Conservation (phyloP, 2,888 invertebrate species). For the Thymelicus acteon region DNA sequence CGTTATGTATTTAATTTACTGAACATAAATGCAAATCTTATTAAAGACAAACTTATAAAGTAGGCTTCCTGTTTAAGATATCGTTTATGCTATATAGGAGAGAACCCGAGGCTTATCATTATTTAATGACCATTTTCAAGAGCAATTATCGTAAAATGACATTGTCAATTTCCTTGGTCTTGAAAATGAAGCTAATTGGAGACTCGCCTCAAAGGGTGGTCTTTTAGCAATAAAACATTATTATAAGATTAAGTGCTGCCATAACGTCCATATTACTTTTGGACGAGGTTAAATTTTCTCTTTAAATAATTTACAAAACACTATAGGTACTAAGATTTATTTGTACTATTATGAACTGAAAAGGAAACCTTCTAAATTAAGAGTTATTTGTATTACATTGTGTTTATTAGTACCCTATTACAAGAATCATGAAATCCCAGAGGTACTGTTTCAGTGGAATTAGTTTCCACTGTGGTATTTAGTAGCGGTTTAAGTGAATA, state of each 20-base stretch:
- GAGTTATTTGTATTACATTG: too few species aligned
- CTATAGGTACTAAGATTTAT: too few species aligned
- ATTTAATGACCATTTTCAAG: constrained; percentile 62
- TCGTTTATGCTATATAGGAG: constrained; percentile 56
- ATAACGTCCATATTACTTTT: constrained; percentile 21
- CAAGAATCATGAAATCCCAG: too few species aligned
- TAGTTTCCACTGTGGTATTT: too few species aligned
- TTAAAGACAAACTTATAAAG: constrained; percentile 56
- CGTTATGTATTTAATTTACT: not conserved
- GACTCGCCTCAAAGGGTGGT: constrained; percentile 50
- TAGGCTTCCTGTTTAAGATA: constrained; percentile 57
- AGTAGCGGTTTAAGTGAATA: too few species aligned
- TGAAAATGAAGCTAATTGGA: constrained; percentile 54
- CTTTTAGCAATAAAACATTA: constrained; percentile 40
- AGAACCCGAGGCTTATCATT: constrained; percentile 58
- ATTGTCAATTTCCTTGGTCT: constrained; percentile 55
- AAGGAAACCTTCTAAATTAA: too few species aligned
- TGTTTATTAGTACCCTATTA: too few species aligned
- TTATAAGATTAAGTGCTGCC: constrained; percentile 27
- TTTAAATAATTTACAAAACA: too few species aligned
- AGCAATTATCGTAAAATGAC: constrained; percentile 67
- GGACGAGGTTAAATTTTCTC: not conserved
- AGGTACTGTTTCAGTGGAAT: too few species aligned
- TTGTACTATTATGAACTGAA: too few species aligned
- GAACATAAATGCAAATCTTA: constrained; percentile 49